phyloP scores from a whole-genome alignment of 2,888 invertebrate species.

The Drosophila putrida region DNA sequence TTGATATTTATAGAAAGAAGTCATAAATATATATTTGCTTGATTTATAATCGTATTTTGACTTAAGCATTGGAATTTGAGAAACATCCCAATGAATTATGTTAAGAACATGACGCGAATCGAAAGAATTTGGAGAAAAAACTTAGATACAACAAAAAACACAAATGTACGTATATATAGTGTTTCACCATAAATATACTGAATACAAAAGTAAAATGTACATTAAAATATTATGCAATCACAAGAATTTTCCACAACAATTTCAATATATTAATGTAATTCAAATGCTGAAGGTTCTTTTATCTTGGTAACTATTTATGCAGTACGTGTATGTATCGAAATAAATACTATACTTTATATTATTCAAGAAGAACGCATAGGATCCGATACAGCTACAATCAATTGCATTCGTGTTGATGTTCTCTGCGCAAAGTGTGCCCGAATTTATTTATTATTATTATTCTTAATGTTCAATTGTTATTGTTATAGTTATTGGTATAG shows the following conservation, averaged over 20 bases:
- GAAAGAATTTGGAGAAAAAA: constrained; percentile 45
- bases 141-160: constrained; percentile 35
- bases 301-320: constrained; percentile 17
- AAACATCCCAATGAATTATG: constrained; percentile 39
- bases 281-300: constrained; percentile 51
- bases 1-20: constrained; percentile 44
- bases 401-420: constrained; percentile 25
- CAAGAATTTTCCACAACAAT: constrained; percentile 45
- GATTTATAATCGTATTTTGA: constrained; percentile 31
- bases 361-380: constrained; percentile 47
- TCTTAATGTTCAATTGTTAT: constrained; percentile 30
- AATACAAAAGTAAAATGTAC: constrained; percentile 47
- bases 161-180: constrained; percentile 17
- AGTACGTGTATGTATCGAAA: constrained; percentile 22
- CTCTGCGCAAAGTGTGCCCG: constrained; percentile 4
- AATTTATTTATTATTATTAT: constrained; percentile 22
- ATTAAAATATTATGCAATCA: constrained; percentile 39
- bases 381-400: constrained; percentile 39
- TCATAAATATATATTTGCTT: constrained; percentile 49
- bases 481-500: constrained; percentile 24
- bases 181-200: constrained; percentile 30
- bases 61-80: constrained; percentile 9
- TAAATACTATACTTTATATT: constrained; percentile 13
- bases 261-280: constrained; percentile 36
- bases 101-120: constrained; percentile 61